phyloP scores from a whole-genome alignment of 2,113 vertebrate genomes.

The Hydropotes inermis region DNA sequence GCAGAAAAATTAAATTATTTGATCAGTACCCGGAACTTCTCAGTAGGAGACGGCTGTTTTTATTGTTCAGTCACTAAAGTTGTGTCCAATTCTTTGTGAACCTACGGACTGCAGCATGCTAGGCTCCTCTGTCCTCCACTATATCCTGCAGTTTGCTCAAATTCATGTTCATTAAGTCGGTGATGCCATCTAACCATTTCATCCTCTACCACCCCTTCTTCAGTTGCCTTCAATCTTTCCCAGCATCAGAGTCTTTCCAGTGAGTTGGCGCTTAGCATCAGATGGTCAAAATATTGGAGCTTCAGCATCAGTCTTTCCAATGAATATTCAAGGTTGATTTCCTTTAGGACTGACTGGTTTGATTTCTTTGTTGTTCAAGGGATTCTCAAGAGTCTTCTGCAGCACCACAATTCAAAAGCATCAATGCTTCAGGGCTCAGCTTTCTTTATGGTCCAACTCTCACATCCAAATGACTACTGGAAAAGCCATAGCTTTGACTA shows the following conservation, averaged over 20 bases:
- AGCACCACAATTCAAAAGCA: not conserved
- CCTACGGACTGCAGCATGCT: rapidly evolving
- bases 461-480: not conserved
- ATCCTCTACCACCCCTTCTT: not conserved
- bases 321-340: not conserved
- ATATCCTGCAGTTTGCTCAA: not conserved
- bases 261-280: not conserved
- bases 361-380: not conserved
- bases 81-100: not conserved
- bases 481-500: not conserved
- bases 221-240: not conserved
- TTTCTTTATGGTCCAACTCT: not conserved
- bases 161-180: not conserved
- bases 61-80: not conserved
- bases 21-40: not conserved
- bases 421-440: not conserved
- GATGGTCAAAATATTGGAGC: not conserved
- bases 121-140: not conserved
- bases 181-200: not conserved
- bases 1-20: not conserved
- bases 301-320: not conserved
- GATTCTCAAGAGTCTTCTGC: not conserved
- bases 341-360: not conserved
- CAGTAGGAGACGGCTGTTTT: not conserved
- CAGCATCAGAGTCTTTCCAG: not conserved